Evolutionary conservation across 2,113 vertebrate species (phyloP).

Genomic region (Rhea americana): DNA sequence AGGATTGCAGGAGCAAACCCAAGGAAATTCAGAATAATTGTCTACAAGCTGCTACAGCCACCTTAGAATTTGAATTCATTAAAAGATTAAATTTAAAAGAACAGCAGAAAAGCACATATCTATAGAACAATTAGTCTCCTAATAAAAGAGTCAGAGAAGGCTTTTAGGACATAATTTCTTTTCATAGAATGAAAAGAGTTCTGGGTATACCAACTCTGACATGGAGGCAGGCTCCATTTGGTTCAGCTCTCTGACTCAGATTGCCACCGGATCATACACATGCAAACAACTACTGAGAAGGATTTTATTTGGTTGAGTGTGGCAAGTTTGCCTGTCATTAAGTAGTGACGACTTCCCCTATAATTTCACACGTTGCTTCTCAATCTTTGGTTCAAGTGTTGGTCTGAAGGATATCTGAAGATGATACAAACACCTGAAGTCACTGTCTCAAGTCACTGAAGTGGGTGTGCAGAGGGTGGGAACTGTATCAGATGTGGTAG

Average conservation of each 20-base stretch:
- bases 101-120: not conserved
- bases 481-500: not conserved
- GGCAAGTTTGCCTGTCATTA: not conserved
- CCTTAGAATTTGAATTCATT: not conserved
- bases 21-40: conserved; percentile 27
- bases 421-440: not conserved
- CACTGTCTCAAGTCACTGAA: not conserved
- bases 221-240: not conserved
- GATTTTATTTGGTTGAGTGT: not conserved
- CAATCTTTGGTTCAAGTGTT: not conserved
- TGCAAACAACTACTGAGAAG: not conserved
- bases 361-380: not conserved
- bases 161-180: not conserved
- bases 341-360: not conserved
- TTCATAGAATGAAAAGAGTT: not conserved
- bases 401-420: not conserved
- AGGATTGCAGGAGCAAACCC: not conserved
- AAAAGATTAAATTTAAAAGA: not conserved
- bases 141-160: not conserved
- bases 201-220: not conserved
- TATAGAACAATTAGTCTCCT: not conserved
- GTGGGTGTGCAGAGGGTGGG: conserved; percentile 4
- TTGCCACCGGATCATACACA: not conserved
- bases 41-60: not conserved
- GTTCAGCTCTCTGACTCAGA: fast-evolving